These are phyloP conservation scores for Dendrocincla tyrannina DNA, from an alignment of 2,797 vertebrate species.

Conservation along the genomic window DNA sequence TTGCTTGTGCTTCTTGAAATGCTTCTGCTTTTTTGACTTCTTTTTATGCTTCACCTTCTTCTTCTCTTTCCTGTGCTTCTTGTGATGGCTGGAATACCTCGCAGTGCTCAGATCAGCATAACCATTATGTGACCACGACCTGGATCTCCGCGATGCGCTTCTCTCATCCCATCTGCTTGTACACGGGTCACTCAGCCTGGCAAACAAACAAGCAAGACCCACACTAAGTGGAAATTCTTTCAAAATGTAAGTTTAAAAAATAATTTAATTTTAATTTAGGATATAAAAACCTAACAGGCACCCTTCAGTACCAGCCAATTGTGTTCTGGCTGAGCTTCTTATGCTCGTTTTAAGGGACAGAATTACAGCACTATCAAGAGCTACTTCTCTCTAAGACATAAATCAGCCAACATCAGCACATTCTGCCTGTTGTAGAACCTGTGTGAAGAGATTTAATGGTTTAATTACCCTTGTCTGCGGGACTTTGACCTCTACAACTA, in stretches of 20 bases:
- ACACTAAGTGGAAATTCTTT: not conserved
- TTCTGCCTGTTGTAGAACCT: not conserved
- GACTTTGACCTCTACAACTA: not conserved
- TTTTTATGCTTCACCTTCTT: slow-evolving; percentile 93
- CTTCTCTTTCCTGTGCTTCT: slow-evolving; percentile 84
- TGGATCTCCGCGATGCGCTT: slow-evolving; percentile 86
- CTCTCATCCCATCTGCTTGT: slow-evolving; percentile 91
- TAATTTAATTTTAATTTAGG: too few relatives aligned
- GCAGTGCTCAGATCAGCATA: slow-evolving; percentile 82
- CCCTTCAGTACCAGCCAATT: not conserved
- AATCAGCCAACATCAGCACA: not conserved
- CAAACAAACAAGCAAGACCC: not conserved
- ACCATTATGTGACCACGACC: slow-evolving; percentile 85
- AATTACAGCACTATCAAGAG: not conserved
- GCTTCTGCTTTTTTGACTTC: slow-evolving; percentile 91
- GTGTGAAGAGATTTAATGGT: not conserved
- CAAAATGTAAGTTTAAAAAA: too few relatives aligned
- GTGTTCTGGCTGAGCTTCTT: not conserved
- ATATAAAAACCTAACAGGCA: not conserved
- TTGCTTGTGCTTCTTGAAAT: slow-evolving; percentile 84
- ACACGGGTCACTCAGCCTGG: slow-evolving; percentile 80
- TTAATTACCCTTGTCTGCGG: not conserved
- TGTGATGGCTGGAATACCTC: slow-evolving; percentile 78
- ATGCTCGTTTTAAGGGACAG: fast-evolving
- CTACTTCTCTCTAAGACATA: not conserved